Evolutionary conservation across 1,140 invertebrate species (phyloP).

Genomic region (Drosophila suzukii): DNA sequence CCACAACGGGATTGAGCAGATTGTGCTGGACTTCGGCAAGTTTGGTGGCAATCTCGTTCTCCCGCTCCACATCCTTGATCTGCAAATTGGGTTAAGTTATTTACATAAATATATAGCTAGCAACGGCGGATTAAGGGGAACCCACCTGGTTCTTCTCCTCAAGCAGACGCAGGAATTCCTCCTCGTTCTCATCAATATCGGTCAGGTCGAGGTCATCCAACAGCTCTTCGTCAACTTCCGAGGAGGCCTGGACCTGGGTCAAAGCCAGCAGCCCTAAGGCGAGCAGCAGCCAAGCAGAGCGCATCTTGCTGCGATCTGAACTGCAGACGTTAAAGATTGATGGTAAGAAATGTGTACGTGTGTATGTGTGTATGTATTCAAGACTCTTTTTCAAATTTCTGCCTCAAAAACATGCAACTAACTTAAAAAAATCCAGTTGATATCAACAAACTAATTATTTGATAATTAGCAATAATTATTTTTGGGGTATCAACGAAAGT

Average conservation of each 20-base stretch:
- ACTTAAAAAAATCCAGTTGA: background rate
- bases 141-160: conserved; percentile 76
- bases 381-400: background rate
- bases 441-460: too few species aligned
- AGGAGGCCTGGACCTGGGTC: conserved; percentile 46
- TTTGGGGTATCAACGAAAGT: background rate
- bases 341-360: background rate
- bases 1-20: conserved; percentile 68
- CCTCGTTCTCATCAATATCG: conserved; percentile 76
- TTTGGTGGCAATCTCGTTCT: conserved; percentile 74
- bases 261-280: conserved; percentile 72
- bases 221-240: conserved; percentile 33
- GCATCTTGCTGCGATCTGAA: conserved; percentile 47
- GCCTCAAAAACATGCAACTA: too few species aligned
- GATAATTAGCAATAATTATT: background rate
- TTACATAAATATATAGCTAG: background rate
- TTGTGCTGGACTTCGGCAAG: conserved; percentile 67
- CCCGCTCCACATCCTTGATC: conserved; percentile 75
- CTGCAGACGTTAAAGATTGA: background rate
- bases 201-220: conserved; percentile 53
- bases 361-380: background rate
- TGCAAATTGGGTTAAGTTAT: conserved; percentile 14
- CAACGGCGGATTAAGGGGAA: background rate
- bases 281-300: conserved; percentile 65
- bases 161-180: conserved; percentile 70